Percentiles rank a stretch among this genome's conserved stretches.
Evolutionary conservation across 53 echinoderm and acorn worm genomes (phyloP).

Genomic region (Stichopus horrens): DNA sequence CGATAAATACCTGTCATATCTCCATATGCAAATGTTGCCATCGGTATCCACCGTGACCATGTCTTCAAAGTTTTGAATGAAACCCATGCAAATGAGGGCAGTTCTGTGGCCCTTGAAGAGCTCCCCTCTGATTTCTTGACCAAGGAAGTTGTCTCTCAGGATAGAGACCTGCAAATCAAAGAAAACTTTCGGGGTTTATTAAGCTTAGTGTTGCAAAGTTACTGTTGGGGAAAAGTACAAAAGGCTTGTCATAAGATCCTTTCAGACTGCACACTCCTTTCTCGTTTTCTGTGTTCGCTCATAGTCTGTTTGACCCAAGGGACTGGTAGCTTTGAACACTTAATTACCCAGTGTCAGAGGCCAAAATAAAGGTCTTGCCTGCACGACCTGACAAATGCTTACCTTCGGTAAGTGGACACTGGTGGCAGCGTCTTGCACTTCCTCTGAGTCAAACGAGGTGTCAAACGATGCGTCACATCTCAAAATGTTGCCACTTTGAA

Average conservation of each 20-base stretch:
- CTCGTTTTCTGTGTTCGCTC: no score
- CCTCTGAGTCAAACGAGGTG: neutral
- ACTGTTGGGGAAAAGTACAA: no score
- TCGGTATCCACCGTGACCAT: slow-evolving; percentile 85
- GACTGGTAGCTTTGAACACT: no score
- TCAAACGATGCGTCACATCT: slow-evolving; percentile 60
- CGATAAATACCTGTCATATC: slow-evolving; percentile 59
- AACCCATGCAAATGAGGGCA: slow-evolving; percentile 74
- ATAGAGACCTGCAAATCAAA: slow-evolving; percentile 8
- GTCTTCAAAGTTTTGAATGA: slow-evolving; percentile 77
- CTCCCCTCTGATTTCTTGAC: slow-evolving; percentile 76
- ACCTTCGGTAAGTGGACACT: neutral
- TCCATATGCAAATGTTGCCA: slow-evolving; percentile 83
- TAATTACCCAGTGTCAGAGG: no score
- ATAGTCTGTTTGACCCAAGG: no score
- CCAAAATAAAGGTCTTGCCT: no score
- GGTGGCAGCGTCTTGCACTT: neutral
- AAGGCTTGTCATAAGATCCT: no score
- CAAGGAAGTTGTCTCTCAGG: slow-evolving; percentile 57
- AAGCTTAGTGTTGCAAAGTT: no score
- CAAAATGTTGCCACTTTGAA: slow-evolving; percentile 84
- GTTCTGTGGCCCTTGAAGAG: slow-evolving; percentile 78
- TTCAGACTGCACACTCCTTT: no score
- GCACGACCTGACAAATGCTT: neutral
- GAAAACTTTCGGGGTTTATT: no score